Conservation (phyloP, 2,888 invertebrate genomes). For the Abrostola tripartita region DNA sequence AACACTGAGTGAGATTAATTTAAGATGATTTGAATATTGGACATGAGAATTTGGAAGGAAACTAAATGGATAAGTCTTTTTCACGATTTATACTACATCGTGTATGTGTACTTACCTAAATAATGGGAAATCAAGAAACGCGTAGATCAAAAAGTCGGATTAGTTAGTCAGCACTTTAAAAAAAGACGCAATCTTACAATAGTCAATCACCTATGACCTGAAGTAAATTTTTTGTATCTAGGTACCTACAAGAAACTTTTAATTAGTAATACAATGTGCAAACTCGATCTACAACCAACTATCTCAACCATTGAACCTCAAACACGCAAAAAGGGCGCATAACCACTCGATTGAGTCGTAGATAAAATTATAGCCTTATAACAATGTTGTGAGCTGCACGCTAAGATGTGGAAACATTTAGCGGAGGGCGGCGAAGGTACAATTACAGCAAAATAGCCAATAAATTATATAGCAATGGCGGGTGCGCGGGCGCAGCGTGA, state of each 20-base stretch:
- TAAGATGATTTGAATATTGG: too few species aligned
- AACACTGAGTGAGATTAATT: too few species aligned
- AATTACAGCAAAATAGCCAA: slow-evolving; percentile 81
- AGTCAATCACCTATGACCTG: slow-evolving; percentile 1
- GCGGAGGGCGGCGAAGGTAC: slow-evolving; percentile 75
- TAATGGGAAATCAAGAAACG: too few species aligned
- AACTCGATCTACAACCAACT: background rate
- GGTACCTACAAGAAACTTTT: too few species aligned
- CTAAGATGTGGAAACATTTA: slow-evolving; percentile 66
- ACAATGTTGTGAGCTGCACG: slow-evolving; percentile 60
- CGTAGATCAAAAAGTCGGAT: too few species aligned
- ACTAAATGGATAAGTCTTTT: too few species aligned
- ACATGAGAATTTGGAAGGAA: too few species aligned
- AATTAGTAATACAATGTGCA: background rate
- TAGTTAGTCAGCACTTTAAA: too few species aligned
- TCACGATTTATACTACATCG: too few species aligned
- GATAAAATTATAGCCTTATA: slow-evolving; percentile 55
- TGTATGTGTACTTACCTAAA: too few species aligned
- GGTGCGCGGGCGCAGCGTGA: slow-evolving; percentile 80
- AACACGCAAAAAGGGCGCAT: slow-evolving; percentile 10
- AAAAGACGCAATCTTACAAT: too few species aligned
- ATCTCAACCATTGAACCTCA: slow-evolving; percentile 14
- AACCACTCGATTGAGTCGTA: slow-evolving; percentile 39
- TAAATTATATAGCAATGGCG: slow-evolving; percentile 68
- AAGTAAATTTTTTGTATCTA: background rate